Evolutionary conservation across 2,888 invertebrate genomes (phyloP), one percentile per base, ranked within the genome.

Genomic region (Drosophila meridionalis): DNA sequence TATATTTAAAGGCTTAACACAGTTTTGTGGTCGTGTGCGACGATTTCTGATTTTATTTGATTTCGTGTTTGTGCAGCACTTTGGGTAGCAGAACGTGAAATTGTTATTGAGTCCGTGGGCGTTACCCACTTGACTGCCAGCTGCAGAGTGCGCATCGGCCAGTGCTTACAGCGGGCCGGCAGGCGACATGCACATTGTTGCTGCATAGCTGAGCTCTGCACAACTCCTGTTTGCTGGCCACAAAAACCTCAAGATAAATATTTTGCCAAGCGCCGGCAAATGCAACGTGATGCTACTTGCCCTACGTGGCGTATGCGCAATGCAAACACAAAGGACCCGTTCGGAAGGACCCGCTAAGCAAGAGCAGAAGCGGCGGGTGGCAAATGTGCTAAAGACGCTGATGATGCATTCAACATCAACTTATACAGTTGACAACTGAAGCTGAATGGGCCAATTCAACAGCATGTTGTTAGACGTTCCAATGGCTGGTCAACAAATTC

Each of bases 21-120:
- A 56, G 56, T 64, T 65, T 56, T 76, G 60, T 60, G 45, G 57
- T 50, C 60, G 63, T 55, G 53, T 69, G 45, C 34, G 62, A 40
- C 48, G 79, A 70, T 64, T 73, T 69, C 48, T 32, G 67, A 69
- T 81, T 83, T 83, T 83, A 82, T 86, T 82, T 77, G 81, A 73
- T 73, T 81, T 64, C 52, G 56, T 86, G 86, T 82, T 82, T 86
- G 81, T 68, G 43, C 67, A 73, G 81, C 86, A 77, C 78, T 82
- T 74, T 62, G 65, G 60, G 63, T 62, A 80, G 43, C 59, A 48
- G 62, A 59, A 76, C 75, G 75, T 78, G 68, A 59, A 86, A 86
- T 81, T 80, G 83, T 78, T 82, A 83, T 82, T 75, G 81, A 77
- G 68, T 69, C 72, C 60, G 53, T 55, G 61, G 71, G 71, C 62